Conservation (phyloP, 2,888 invertebrate genomes). For the Spialia ferax region DNA sequence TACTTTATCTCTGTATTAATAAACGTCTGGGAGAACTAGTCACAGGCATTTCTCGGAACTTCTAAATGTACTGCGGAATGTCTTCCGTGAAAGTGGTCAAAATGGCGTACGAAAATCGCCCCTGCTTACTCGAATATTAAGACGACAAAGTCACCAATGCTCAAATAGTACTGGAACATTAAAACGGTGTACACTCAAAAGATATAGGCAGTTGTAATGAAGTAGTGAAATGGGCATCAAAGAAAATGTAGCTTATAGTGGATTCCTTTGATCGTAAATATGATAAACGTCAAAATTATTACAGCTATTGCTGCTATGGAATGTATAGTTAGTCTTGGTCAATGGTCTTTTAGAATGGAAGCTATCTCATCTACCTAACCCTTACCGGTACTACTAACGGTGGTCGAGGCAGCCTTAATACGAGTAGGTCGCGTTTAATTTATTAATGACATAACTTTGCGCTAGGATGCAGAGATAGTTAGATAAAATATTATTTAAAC, state of each 20-base stretch:
- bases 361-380: not conserved
- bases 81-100: slow-evolving; percentile 63
- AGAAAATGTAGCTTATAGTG: slow-evolving; percentile 45
- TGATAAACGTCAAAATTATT: slow-evolving; percentile 30
- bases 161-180: slow-evolving; percentile 47
- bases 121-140: slow-evolving; percentile 45
- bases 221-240: slow-evolving; percentile 55
- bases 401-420: not conserved
- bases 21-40: slow-evolving; percentile 53
- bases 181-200: slow-evolving; percentile 54
- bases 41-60: slow-evolving; percentile 61
- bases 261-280: slow-evolving; percentile 47
- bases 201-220: slow-evolving; percentile 58
- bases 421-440: no score
- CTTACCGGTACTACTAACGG: slow-evolving; percentile 23
- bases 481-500: slow-evolving; percentile 6
- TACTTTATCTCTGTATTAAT: slow-evolving; percentile 50
- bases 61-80: slow-evolving; percentile 66
- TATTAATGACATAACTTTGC: no score
- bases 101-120: slow-evolving; percentile 46
- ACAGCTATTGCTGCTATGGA: slow-evolving; percentile 19
- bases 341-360: slow-evolving; percentile 6
- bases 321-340: slow-evolving; percentile 5
- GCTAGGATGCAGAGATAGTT: no score
- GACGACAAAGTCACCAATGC: slow-evolving; percentile 27